Percentiles rank a stretch among this genome's conserved stretches.
Conservation (phyloP, 1,140 invertebrate species). For the Thalassaphorura encarpata region DNA sequence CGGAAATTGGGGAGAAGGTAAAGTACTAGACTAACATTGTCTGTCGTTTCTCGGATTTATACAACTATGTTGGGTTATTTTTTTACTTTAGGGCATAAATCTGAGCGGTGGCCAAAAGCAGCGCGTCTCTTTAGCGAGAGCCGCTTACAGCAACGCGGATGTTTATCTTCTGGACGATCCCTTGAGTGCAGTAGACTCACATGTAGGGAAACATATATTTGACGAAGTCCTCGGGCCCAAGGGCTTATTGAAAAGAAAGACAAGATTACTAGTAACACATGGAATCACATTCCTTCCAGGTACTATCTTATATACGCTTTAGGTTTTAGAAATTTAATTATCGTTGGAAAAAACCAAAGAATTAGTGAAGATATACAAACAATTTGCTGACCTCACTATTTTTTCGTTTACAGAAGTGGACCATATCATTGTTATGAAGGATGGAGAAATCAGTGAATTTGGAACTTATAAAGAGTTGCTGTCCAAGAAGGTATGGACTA, state of each 20-base stretch:
- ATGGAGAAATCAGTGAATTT: slow-evolving; percentile 37
- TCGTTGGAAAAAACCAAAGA: too few relatives aligned
- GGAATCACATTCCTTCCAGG: slow-evolving; percentile 62
- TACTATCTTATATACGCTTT: too few relatives aligned
- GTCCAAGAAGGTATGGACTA: slow-evolving; percentile 40
- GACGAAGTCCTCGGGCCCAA: slow-evolving; percentile 74
- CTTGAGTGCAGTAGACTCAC: slow-evolving; percentile 57
- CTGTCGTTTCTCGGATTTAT: not conserved
- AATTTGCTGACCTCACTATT: too few relatives aligned
- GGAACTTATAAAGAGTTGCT: slow-evolving; percentile 37
- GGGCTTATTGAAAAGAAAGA: slow-evolving; percentile 68
- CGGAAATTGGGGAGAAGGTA: slow-evolving; percentile 84
- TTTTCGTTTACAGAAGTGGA: too few relatives aligned
- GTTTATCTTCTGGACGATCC: slow-evolving; percentile 92
- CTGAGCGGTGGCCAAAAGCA: slow-evolving; percentile 96
- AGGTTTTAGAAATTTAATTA: too few relatives aligned
- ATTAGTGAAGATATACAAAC: too few relatives aligned
- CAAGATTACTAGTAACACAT: slow-evolving; percentile 79
- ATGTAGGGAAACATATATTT: slow-evolving; percentile 92
- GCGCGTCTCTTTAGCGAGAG: slow-evolving; percentile 83
- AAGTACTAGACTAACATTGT: not conserved
- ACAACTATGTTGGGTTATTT: not conserved
- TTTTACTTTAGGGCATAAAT: slow-evolving; percentile 63
- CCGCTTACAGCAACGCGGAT: slow-evolving; percentile 82
- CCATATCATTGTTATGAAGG: slow-evolving; percentile 37